Conservation (phyloP, 2,888 invertebrate genomes). For the Aphodius sticticus region DNA sequence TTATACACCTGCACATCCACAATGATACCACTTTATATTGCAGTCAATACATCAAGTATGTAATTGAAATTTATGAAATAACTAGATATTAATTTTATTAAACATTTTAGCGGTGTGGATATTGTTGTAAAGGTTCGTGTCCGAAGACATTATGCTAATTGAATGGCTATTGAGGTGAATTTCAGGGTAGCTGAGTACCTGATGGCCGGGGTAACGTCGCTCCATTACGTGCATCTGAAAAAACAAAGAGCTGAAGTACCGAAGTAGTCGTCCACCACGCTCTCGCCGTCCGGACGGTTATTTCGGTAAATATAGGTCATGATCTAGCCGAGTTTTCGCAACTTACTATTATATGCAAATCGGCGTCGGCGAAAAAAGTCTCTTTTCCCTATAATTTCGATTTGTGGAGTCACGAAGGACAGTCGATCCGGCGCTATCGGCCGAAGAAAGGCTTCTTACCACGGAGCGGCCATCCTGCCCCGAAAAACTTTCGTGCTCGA, state of each 20-base stretch:
- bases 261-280: constrained; percentile 24
- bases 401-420: constrained; percentile 24
- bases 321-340: constrained; percentile 42
- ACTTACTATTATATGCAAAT: constrained; percentile 48
- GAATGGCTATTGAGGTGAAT: constrained; percentile 34
- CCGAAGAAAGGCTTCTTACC: not conserved
- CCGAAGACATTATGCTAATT: constrained; percentile 38
- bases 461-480: not conserved
- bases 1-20: no score
- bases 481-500: not conserved
- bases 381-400: constrained; percentile 37
- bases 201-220: constrained; percentile 32
- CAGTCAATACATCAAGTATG: no score
- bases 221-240: constrained; percentile 36
- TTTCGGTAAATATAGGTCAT: constrained; percentile 48
- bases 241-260: constrained; percentile 27
- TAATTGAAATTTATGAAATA: no score
- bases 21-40: no score
- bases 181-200: constrained; percentile 26
- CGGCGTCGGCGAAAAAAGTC: constrained; percentile 31
- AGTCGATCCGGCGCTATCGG: not conserved
- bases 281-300: constrained; percentile 27
- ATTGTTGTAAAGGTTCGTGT: constrained; percentile 31
- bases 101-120: not conserved
- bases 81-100: not conserved